phyloP scores from a whole-genome alignment of 2,888 invertebrate species.

The Dolomedes plantarius region DNA sequence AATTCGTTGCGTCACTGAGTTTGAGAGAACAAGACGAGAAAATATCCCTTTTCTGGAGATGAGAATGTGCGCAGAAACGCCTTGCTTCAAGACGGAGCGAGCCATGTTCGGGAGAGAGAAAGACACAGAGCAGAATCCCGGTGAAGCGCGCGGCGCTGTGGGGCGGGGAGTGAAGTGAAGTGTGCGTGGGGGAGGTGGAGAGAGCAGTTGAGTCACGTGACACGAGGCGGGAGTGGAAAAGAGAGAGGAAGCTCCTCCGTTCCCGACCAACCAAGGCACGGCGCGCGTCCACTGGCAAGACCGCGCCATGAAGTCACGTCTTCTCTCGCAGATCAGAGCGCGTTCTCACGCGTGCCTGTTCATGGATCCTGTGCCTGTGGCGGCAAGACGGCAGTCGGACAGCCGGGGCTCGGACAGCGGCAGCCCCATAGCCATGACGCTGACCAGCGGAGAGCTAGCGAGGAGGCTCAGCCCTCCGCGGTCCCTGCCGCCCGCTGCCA shows the following conservation, averaged over 20 bases:
- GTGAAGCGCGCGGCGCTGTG: not conserved
- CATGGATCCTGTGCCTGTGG: not conserved
- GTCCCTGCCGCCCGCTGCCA: slow-evolving; percentile 23
- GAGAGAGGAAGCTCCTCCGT: slow-evolving; percentile 35
- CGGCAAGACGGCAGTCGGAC: not conserved
- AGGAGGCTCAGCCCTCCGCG: slow-evolving; percentile 21
- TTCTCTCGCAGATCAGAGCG: slow-evolving; percentile 44
- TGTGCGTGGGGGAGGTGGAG: not conserved
- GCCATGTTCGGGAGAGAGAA: not conserved
- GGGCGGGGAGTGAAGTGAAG: no score
- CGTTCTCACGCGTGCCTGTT: not conserved
- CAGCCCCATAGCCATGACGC: slow-evolving; percentile 35
- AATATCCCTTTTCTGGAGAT: no score
- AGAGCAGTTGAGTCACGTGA: slow-evolving; percentile 26
- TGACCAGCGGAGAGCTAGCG: slow-evolving; percentile 47
- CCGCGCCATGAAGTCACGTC: slow-evolving; percentile 53
- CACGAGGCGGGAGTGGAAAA: slow-evolving; percentile 9
- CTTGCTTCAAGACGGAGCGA: no score
- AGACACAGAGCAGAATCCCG: not conserved
- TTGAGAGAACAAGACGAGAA: no score
- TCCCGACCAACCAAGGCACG: slow-evolving; percentile 21
- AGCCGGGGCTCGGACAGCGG: slow-evolving; percentile 10
- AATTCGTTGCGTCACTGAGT: no score
- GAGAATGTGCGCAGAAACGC: slow-evolving; percentile 11
- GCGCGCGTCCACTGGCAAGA: no score